phyloP scores from a whole-genome alignment of 2,888 invertebrate species.

The Heliconius charithonia region DNA sequence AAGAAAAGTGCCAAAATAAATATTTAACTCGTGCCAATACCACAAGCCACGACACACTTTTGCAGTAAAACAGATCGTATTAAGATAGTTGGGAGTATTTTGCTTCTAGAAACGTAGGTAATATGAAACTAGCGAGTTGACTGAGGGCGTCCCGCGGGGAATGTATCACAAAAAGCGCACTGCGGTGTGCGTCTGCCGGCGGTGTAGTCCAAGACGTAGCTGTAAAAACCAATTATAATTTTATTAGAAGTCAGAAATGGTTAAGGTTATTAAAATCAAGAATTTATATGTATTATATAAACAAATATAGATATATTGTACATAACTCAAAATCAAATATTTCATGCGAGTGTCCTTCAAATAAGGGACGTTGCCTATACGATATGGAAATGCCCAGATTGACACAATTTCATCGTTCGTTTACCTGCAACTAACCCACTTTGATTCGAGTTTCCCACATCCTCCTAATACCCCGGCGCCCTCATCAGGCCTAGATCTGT shows the following conservation, averaged over 20 bases:
- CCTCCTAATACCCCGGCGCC: too few species aligned
- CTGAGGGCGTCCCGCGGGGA: constrained; percentile 28
- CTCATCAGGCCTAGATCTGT: too few species aligned
- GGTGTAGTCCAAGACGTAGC: neutral
- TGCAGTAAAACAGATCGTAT: constrained; percentile 2
- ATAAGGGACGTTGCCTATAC: too few species aligned
- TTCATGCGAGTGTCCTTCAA: too few species aligned
- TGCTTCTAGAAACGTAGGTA: constrained; percentile 11
- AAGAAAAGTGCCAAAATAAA: neutral
- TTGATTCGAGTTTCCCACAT: too few species aligned
- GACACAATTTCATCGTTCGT: too few species aligned
- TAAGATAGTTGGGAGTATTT: constrained; percentile 8
- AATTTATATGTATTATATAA: too few species aligned
- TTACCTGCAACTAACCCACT: too few species aligned
- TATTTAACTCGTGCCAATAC: neutral
- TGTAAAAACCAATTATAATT: neutral
- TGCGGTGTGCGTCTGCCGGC: constrained; percentile 7
- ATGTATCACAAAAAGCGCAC: constrained; percentile 23
- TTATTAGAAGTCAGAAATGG: neutral
- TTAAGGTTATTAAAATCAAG: too few species aligned
- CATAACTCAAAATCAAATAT: too few species aligned
- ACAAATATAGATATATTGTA: too few species aligned
- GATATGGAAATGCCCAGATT: too few species aligned
- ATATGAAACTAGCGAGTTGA: constrained; percentile 15
- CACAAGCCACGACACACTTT: neutral